Evolutionary conservation across 2,797 vertebrate species (phyloP), one percentile per base, ranked within the genome.

Genomic region (Distichodus sexfasciatus): DNA sequence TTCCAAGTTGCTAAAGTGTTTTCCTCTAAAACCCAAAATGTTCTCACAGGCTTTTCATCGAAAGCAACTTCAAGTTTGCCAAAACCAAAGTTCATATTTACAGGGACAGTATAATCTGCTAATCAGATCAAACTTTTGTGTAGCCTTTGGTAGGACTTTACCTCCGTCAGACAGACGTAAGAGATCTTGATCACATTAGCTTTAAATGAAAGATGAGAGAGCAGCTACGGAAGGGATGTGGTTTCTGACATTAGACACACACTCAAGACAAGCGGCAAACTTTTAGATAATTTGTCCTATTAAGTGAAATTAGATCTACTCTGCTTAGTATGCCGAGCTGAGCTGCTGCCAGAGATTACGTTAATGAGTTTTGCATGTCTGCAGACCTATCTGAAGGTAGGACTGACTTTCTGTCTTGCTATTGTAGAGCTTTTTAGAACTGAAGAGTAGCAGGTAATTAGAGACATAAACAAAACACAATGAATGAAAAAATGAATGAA

Each of bases 311-410:
- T 6, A 21, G 44, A 43, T 43, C 6, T 21, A 41, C 28, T 50
- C 21, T 12, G 11, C 21, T 43, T 43, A 51, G 4, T 51, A 4
- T 0, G 24, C 11, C 29, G 29, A 60, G 14, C 15, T 69, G 12
- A 60, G 57, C 46, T 28, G 48, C 23, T 47, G 35, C 31, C 35
- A 55, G 48, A 72, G 6, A 57, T 46, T 14, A 40, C 48, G 23
- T n/a, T 9, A 51, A 54, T 38, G 48, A 62, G 41, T 62, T 66
- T 19, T 66, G 51, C 26, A 69, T 58, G 35, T 36, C 51, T 57
- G 15, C 17, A 19, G 6, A 26, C 21, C 36, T 41, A 40, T 59
- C 55, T 40, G 3, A 59, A 59, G 29, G 36, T 50, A 41, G 33
- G 40, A 4, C 10, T 24, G 17, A n/a, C 55, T 3, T 17, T 69